Base-by-base conservation (phyloP, 1,140 invertebrate species). In the Drosophila hydei region DNA sequence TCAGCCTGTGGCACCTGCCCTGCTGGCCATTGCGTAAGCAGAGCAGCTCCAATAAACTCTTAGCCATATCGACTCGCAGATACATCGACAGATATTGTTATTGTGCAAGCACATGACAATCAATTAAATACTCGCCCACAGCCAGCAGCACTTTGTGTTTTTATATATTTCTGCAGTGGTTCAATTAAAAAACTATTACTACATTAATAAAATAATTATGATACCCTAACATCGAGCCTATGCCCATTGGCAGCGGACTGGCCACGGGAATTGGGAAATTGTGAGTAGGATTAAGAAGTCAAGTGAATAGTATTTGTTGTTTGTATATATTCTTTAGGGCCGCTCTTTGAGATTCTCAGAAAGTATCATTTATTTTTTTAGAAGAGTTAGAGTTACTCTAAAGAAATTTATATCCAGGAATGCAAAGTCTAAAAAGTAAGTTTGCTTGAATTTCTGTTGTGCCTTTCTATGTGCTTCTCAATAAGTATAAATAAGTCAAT, bases 161-260 rank as follows among this genome's bases (percentile, higher is more conserved):
- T 48, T 21, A 33, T 11, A 42, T 6, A 42, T 76, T 83, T 85
- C 76, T 88, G 83, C 75, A 70, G 83, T 78, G 83, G 72, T 83
- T 87, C 78, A 88, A 88, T 87, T 83, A 88, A 76, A 83, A 83
- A 76, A 62, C 75, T 75, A 79, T 78, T 73, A 68, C 64, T 69
- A 70, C 64, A 70, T 59, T 63, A 60, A 67, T 80, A 60, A 69
- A 56, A 48, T 72, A 64, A 50, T 55, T 73, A 50, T 19, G 14
- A 23, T 51, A 43, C 54, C 33, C 55, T 59, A 40, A 16, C 25
- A 42, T 36, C 7, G 52, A 36, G 38, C n/a, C 43, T 50, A 25
- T 58, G 18, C 5, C 2, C 7, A 30, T 48, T 50, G 16, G 19
- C 0, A 21, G 5, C 11, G 0, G 4, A n/a, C 52, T 54, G 38